phyloP scores from a whole-genome alignment of 1,140 invertebrate genomes.

The Triops longicaudatus region DNA sequence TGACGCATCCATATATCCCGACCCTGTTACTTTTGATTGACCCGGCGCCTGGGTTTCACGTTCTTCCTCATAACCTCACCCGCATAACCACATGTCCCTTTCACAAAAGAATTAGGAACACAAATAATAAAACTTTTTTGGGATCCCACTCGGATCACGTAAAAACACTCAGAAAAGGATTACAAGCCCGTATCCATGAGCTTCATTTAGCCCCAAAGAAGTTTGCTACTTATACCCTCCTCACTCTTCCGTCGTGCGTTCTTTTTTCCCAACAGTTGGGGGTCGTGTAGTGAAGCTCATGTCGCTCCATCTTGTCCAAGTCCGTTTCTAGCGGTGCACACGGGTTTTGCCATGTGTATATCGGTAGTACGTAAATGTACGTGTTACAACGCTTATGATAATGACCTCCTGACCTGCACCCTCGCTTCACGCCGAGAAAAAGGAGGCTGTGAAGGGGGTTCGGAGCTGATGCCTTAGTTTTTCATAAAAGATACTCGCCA shows the following conservation, averaged over 20 bases:
- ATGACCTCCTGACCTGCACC: constrained; percentile 13
- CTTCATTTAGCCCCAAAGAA: not conserved
- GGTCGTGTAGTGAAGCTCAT: not conserved
- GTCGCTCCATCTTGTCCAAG: not conserved
- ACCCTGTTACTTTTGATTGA: not conserved
- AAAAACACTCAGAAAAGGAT: too few relatives aligned
- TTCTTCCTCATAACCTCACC: not conserved
- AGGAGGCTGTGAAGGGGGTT: not conserved
- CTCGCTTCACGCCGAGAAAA: not conserved
- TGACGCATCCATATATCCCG: constrained; percentile 13
- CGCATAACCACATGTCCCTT: not conserved
- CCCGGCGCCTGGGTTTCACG: not conserved
- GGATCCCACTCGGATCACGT: too few relatives aligned
- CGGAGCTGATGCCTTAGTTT: not conserved
- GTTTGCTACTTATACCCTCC: not conserved
- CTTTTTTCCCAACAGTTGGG: constrained; percentile 7
- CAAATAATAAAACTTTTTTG: not conserved
- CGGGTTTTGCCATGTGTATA: too few relatives aligned
- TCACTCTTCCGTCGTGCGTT: not conserved
- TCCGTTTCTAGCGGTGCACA: too few relatives aligned
- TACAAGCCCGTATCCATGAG: not conserved
- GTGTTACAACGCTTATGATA: not conserved
- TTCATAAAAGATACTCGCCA: not conserved
- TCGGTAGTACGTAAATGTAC: not conserved
- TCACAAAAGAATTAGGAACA: not conserved